Evolutionary conservation across 2,888 invertebrate genomes (phyloP).

Genomic region (Tetropium fuscum): DNA sequence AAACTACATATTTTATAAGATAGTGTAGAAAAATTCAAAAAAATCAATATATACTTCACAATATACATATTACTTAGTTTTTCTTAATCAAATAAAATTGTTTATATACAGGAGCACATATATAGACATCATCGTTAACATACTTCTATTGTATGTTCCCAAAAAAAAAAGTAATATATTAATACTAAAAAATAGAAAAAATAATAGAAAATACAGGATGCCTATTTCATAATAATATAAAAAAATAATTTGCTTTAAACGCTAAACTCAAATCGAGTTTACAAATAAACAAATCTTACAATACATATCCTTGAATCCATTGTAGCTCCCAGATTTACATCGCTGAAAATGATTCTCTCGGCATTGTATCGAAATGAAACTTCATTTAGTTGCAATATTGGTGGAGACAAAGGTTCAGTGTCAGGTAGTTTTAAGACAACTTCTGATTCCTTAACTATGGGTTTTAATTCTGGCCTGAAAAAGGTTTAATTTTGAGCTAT

Average conservation of each 20-base stretch:
- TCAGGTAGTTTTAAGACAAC: constrained; percentile 94
- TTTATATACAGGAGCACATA: no score
- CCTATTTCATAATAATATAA: no score
- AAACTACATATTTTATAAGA: no score
- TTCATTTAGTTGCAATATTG: constrained; percentile 95
- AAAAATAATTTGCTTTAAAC: background rate
- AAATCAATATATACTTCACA: no score
- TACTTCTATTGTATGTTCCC: no score
- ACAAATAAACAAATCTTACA: constrained; percentile 72
- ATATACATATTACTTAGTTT: no score
- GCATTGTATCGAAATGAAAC: constrained; percentile 87
- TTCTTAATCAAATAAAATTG: no score
- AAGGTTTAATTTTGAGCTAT: background rate
- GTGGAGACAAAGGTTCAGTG: constrained; percentile 91
- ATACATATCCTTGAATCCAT: constrained; percentile 98
- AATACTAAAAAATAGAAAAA: no score
- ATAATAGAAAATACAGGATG: no score
- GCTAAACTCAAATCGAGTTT: background rate
- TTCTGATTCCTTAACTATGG: constrained; percentile 93
- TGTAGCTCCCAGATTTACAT: constrained; percentile 91
- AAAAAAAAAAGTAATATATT: no score
- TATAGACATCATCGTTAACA: no score
- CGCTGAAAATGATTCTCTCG: constrained; percentile 80
- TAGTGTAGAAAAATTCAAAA: no score
- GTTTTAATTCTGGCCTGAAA: constrained; percentile 89